Evolutionary conservation across 2,113 vertebrate genomes (phyloP).

Genomic region (Nothocercus nigrocapillus): DNA sequence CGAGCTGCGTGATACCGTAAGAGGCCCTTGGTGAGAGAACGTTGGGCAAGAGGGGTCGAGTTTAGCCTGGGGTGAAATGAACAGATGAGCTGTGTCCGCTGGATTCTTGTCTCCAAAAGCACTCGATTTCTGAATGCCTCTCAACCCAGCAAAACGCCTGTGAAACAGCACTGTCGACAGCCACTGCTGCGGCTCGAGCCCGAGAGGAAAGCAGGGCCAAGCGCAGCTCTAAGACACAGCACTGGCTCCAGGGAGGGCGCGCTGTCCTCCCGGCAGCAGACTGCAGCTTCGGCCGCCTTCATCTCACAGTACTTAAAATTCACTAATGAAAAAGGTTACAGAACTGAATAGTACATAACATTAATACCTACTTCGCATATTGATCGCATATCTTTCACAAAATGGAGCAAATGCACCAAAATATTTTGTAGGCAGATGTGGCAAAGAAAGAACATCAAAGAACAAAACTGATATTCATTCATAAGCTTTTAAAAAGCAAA

Average conservation of each 20-base stretch:
- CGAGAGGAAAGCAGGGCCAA: neutral
- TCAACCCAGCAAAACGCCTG: neutral
- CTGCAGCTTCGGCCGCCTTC: accelerated
- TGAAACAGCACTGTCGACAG: neutral
- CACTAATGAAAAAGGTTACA: neutral
- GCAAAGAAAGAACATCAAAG: neutral
- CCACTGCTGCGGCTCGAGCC: neutral
- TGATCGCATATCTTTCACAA: neutral
- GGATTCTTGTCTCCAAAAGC: neutral
- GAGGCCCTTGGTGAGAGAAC: neutral
- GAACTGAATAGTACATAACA: neutral
- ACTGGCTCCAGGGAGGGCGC: neutral
- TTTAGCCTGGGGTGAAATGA: neutral
- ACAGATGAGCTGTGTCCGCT: neutral
- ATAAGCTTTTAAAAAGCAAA: neutral
- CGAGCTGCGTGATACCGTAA: neutral
- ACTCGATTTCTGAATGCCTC: neutral
- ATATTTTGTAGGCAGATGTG: neutral
- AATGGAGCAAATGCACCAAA: neutral
- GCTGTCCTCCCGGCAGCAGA: neutral
- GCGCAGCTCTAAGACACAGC: neutral
- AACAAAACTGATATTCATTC: neutral
- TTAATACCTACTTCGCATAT: neutral
- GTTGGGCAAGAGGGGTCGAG: neutral
- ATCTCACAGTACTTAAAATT: neutral